Evolutionary conservation across 1,140 invertebrate genomes (phyloP).

Genomic region (Bombus waltoni): DNA sequence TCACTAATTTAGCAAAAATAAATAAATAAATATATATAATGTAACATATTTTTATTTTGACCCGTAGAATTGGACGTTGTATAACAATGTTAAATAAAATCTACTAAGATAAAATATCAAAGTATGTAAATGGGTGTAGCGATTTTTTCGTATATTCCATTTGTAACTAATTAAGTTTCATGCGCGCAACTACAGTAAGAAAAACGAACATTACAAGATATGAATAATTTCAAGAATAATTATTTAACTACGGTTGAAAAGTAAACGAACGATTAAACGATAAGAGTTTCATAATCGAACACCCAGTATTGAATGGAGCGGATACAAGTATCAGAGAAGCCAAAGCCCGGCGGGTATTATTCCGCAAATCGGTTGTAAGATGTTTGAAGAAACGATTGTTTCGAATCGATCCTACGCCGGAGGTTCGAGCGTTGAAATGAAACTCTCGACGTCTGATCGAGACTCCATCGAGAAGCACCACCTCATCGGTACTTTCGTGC

Average conservation of each 20-base stretch:
- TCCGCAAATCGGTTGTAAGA: slow-evolving; percentile 64
- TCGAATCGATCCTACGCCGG: slow-evolving; percentile 63
- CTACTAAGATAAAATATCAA: too few relatives aligned
- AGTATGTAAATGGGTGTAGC: too few relatives aligned
- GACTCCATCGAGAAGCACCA: slow-evolving; percentile 57
- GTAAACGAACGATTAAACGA: neutral
- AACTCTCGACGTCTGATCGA: slow-evolving; percentile 68
- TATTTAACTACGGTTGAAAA: neutral
- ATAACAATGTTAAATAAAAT: neutral
- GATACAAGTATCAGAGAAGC: slow-evolving; percentile 60
- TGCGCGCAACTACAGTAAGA: neutral
- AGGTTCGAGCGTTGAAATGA: slow-evolving; percentile 68
- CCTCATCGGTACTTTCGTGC: slow-evolving; percentile 60
- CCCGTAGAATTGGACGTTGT: too few relatives aligned
- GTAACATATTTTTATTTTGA: too few relatives aligned
- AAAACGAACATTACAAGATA: neutral
- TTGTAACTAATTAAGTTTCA: neutral
- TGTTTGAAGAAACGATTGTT: slow-evolving; percentile 73
- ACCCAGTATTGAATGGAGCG: slow-evolving; percentile 51
- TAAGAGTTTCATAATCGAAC: neutral
- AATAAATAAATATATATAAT: neutral
- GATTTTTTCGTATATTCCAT: neutral
- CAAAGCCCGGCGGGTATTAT: slow-evolving; percentile 60
- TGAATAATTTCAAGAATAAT: neutral
- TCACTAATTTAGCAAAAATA: neutral